A percentile compares a stretch with the other conserved stretches of the same genome.
Conservation (phyloP, 1,140 invertebrate genomes). For the Hyles vespertilio region DNA sequence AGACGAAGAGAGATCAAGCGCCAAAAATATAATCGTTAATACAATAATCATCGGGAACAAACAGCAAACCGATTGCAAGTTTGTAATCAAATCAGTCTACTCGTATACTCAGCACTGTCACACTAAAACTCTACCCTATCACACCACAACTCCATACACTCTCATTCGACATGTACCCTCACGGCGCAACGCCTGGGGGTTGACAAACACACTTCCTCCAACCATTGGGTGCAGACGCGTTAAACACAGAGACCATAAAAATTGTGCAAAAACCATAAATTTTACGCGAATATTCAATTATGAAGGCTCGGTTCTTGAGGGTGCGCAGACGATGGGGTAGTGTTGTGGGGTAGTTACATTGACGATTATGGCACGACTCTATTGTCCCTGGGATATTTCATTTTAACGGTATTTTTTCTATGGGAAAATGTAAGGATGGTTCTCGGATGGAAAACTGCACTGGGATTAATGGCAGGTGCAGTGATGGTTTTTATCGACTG, state of each 20-base stretch:
- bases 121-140: slow-evolving; percentile 13
- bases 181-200: slow-evolving; percentile 33
- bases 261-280: slow-evolving; percentile 63
- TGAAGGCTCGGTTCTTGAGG: slow-evolving; percentile 11
- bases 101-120: neutral
- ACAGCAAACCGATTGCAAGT: too few relatives aligned
- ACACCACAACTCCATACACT: slow-evolving; percentile 22
- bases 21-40: too few relatives aligned
- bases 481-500: too few relatives aligned
- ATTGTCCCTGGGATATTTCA: too few relatives aligned
- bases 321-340: neutral
- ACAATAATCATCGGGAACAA: too few relatives aligned
- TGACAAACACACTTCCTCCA: slow-evolving; percentile 54
- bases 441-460: too few relatives aligned
- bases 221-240: slow-evolving; percentile 61
- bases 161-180: slow-evolving; percentile 24
- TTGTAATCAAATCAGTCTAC: neutral
- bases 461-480: too few relatives aligned
- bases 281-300: slow-evolving; percentile 55
- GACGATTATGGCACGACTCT: neutral
- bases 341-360: neutral
- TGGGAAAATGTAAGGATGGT: too few relatives aligned
- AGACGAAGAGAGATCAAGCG: too few relatives aligned
- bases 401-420: too few relatives aligned
- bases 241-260: slow-evolving; percentile 70